Percentiles rank a stretch among this genome's conserved stretches.
Conservation (phyloP, 2,888 invertebrate genomes). For the Lepidochrysops patricia region DNA sequence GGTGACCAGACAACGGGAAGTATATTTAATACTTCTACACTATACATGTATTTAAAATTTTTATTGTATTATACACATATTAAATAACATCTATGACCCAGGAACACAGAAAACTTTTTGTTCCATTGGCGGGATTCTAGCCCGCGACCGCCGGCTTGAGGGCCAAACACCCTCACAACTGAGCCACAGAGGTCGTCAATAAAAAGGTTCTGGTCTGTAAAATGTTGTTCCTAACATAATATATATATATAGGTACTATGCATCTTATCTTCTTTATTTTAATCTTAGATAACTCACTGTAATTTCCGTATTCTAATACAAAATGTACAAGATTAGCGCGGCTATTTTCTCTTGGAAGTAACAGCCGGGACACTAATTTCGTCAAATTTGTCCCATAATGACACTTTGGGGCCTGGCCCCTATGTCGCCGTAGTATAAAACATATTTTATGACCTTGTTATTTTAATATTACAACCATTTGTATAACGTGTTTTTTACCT, state of each 20-base stretch:
- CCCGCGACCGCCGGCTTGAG: too few relatives aligned
- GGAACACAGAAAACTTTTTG: too few relatives aligned
- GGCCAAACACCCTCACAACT: too few relatives aligned
- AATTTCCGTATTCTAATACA: neutral
- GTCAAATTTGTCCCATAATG: slow-evolving; percentile 2
- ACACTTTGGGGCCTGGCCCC: neutral
- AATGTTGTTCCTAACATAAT: too few relatives aligned
- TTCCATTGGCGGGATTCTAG: too few relatives aligned
- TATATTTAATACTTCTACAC: too few relatives aligned
- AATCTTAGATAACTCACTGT: neutral
- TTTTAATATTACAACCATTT: neutral
- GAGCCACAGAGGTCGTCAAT: too few relatives aligned
- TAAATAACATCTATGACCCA: too few relatives aligned
- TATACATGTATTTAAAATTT: too few relatives aligned
- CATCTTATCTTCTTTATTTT: neutral
- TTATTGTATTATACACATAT: too few relatives aligned
- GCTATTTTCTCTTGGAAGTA: neutral
- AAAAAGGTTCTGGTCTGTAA: too few relatives aligned
- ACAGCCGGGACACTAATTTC: neutral
- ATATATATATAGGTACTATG: neutral
- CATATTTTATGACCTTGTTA: neutral
- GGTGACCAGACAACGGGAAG: too few relatives aligned
- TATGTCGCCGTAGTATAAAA: neutral
- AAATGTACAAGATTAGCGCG: neutral
- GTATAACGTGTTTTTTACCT: neutral